Percentiles rank a stretch among this genome's conserved stretches.
Evolutionary conservation across 2,113 vertebrate genomes (phyloP).

Genomic region (Saguinus midas): DNA sequence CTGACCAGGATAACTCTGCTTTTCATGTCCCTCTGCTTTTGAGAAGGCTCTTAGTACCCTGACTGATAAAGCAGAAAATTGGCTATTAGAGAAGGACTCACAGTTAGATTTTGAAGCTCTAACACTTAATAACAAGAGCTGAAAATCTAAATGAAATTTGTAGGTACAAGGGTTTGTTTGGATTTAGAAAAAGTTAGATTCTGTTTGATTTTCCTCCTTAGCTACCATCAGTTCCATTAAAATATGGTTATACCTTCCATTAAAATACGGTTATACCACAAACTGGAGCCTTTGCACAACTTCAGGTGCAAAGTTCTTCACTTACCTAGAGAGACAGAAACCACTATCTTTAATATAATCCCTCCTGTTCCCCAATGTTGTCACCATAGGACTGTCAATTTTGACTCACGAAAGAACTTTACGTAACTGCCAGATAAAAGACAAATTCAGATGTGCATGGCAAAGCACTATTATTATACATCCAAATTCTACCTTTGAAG

Average conservation of each 20-base stretch:
- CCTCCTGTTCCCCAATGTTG: background rate
- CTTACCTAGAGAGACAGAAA: background rate
- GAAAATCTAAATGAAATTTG: conserved; percentile 40
- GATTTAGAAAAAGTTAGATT: background rate
- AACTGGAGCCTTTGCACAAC: too few species aligned
- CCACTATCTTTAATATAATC: background rate
- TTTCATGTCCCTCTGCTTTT: conserved; percentile 40
- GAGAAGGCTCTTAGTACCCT: conserved; percentile 30
- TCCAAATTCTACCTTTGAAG: background rate
- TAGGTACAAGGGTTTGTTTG: background rate
- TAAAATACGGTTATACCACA: background rate
- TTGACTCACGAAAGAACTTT: background rate
- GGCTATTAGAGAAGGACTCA: conserved; percentile 12
- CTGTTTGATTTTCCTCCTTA: background rate
- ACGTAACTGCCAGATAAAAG: background rate
- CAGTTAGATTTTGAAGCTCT: background rate
- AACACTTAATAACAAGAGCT: background rate
- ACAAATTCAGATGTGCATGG: background rate
- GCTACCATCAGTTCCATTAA: background rate
- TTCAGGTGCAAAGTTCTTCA: background rate
- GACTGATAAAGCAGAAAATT: conserved; percentile 71
- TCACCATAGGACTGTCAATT: background rate
- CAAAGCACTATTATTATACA: background rate
- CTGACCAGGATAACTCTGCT: background rate
- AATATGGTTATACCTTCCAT: background rate